phyloP scores from a whole-genome alignment of 2,888 invertebrate species.

The Alentia gelatinosa region DNA sequence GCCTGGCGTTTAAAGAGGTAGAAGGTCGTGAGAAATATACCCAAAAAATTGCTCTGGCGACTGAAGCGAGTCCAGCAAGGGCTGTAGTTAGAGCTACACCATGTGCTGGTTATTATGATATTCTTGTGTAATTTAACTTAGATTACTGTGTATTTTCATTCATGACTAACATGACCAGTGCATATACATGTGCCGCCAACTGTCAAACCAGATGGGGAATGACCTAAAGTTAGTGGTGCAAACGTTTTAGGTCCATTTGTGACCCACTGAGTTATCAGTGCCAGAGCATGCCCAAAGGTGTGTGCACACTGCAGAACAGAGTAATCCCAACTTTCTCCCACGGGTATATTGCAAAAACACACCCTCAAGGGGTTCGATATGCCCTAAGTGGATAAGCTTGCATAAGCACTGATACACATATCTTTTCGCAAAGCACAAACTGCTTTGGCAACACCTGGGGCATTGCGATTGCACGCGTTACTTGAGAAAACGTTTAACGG shows the following conservation, averaged over 20 bases:
- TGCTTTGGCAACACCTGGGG: background rate
- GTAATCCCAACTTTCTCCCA: background rate
- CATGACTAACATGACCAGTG: too few species aligned
- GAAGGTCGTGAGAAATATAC: background rate
- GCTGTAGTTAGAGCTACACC: background rate
- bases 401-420: background rate
- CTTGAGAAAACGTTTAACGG: too few species aligned
- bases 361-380: too few species aligned
- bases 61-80: background rate
- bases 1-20: background rate
- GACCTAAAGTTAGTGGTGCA: background rate
- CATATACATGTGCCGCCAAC: background rate
- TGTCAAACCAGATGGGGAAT: background rate
- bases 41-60: background rate
- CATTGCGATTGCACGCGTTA: too few species aligned
- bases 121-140: conserved; percentile 7
- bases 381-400: background rate
- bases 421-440: background rate
- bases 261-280: background rate
- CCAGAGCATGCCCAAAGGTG: background rate
- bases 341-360: background rate
- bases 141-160: too few species aligned
- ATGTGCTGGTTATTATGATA: background rate
- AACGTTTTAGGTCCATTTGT: background rate
- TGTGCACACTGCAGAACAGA: background rate